Conservation (phyloP, 2,113 vertebrate species). For the Steatornis caripensis region DNA sequence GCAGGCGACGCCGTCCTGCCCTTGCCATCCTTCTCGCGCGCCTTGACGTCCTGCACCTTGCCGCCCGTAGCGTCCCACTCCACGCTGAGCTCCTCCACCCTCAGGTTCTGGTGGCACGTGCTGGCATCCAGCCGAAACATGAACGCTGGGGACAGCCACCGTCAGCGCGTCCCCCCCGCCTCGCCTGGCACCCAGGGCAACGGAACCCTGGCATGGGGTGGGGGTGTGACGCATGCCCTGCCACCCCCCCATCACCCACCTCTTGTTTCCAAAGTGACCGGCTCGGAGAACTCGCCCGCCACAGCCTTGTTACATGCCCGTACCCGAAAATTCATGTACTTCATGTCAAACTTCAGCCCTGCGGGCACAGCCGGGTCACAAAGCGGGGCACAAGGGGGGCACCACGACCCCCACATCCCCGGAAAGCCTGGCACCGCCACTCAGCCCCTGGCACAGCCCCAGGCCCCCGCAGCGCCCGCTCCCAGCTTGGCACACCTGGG, state of each 20-base stretch:
- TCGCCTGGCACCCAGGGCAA: accelerated
- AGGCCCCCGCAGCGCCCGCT: background rate
- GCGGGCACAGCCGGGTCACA: background rate
- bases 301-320: slow-evolving; percentile 94
- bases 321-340: slow-evolving; percentile 91
- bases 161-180: background rate
- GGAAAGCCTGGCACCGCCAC: background rate
- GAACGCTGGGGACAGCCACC: slow-evolving; percentile 71
- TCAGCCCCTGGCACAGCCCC: background rate
- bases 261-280: slow-evolving; percentile 87
- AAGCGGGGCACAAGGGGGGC: accelerated
- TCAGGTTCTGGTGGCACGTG: slow-evolving; percentile 93
- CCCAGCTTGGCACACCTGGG: background rate
- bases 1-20: slow-evolving; percentile 87
- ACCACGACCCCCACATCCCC: accelerated
- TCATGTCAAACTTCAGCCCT: slow-evolving; percentile 90
- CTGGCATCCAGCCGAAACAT: slow-evolving; percentile 86
- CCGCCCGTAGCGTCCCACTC: slow-evolving; percentile 95
- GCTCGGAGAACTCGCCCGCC: slow-evolving; percentile 92
- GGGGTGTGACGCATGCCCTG: no score
- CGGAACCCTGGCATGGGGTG: background rate
- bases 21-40: slow-evolving; percentile 83
- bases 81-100: slow-evolving; percentile 88
- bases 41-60: slow-evolving; percentile 90
- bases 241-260: slow-evolving; percentile 62